Evolutionary conservation across 2,888 invertebrate species (phyloP), one percentile per base, ranked within the genome.

Genomic region (Lycophotia porphyrea): DNA sequence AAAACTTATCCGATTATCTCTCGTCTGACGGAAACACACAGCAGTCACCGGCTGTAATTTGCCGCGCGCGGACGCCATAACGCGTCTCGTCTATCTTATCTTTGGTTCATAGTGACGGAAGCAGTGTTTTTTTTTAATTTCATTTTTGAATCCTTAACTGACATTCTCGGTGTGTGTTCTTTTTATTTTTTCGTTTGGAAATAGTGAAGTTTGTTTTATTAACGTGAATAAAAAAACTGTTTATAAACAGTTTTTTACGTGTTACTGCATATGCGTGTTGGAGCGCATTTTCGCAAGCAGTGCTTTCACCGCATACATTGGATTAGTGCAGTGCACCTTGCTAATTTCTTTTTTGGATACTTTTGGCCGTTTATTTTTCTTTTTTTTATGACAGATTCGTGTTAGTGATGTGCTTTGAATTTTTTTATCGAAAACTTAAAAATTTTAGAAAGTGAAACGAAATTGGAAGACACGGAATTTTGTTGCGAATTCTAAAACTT

Each of bases 321-420:
- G 82, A 87, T 80, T 76, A 77, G 70, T 82, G 84, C 81, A 80
- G 81, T 87, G 86, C 82, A 76, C 65, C 78, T 60, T 71, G 84
- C 85, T 76, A 84, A 87, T 85, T 87, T 84, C 85, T 83, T 86
- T 86, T 87, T 85, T 42, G 84, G 82, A 85, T 82, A 82, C 61
- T 74, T 78, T 81, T 76, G 84, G 81, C 84, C 70, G 31, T 80
- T 77, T 75, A n/a, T 82, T 71, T 31, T 83, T 70, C 15, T 36
- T 36, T 52, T 72, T 67, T 74, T 63, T 58, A 60, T 27, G 52
- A 52, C 49, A 36, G 39, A 74, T 64, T 34, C 65, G 58, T 67
- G 34, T 36, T 80, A 69, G 79, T 71, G 82, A 47, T 64, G 71
- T 44, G 64, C 34, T 27, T 67, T 52, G 5, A 49, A 72, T 42